Conservation (phyloP, 2,888 invertebrate species). For the Cryptophagus acutangulus region DNA sequence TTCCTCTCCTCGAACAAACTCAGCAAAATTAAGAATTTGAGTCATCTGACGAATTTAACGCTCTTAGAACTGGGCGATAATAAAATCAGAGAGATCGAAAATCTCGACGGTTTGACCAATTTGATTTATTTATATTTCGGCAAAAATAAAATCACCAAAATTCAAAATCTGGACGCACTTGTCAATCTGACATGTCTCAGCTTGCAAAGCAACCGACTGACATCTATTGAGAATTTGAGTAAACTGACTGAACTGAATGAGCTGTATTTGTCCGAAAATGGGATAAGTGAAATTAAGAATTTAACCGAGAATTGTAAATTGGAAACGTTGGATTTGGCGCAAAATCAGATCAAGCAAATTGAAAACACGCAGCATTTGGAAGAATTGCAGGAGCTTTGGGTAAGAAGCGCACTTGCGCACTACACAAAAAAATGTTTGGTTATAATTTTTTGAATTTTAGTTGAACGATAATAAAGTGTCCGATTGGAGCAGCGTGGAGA, state of each 20-base stretch:
- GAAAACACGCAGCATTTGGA: slow-evolving; percentile 71
- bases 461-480: slow-evolving; percentile 85
- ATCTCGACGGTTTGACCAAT: slow-evolving; percentile 69
- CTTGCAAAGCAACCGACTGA: slow-evolving; percentile 85
- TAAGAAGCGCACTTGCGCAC: too few relatives aligned
- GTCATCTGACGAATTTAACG: slow-evolving; percentile 70
- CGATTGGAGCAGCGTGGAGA: slow-evolving; percentile 80
- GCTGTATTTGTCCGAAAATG: slow-evolving; percentile 92
- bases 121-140: slow-evolving; percentile 81
- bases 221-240: slow-evolving; percentile 80
- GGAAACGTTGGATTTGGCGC: slow-evolving; percentile 85
- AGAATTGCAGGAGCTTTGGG: slow-evolving; percentile 93
- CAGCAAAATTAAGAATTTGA: slow-evolving; percentile 79
- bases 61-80: slow-evolving; percentile 95
- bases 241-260: slow-evolving; percentile 71
- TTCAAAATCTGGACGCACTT: slow-evolving; percentile 74
- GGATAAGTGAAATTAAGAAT: slow-evolving; percentile 73
- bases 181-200: slow-evolving; percentile 74
- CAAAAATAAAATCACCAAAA: slow-evolving; percentile 89
- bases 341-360: slow-evolving; percentile 76
- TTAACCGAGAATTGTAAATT: slow-evolving; percentile 64
- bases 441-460: slow-evolving; percentile 48
- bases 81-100: slow-evolving; percentile 81
- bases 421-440: too few relatives aligned
- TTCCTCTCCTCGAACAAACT: slow-evolving; percentile 90